Conservation (phyloP, 1,140 invertebrate genomes). For the Drosophila nigrodunni region DNA sequence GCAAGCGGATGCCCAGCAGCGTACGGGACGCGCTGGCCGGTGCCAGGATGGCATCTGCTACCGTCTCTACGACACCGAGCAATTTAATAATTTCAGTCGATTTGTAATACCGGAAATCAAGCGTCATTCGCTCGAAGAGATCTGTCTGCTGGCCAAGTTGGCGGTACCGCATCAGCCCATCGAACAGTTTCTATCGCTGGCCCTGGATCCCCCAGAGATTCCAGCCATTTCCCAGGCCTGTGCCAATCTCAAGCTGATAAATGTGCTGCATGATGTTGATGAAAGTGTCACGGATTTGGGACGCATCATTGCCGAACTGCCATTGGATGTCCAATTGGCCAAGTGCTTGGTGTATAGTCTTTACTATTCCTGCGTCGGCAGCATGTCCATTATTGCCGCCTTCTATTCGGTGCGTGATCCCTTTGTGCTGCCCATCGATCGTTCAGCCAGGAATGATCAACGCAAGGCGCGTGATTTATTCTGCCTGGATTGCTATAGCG, state of each 20-base stretch:
- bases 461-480: conserved; percentile 86
- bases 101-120: conserved; percentile 91
- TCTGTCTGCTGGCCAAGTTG: conserved; percentile 96
- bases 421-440: conserved; percentile 89
- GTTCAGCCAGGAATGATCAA: conserved; percentile 86
- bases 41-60: conserved; percentile 93
- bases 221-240: conserved; percentile 87
- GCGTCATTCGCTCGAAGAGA: conserved; percentile 91
- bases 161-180: conserved; percentile 87
- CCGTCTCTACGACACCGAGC: conserved; percentile 90
- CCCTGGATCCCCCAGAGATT: conserved; percentile 93
- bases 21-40: conserved; percentile 93
- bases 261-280: conserved; percentile 92
- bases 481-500: conserved; percentile 89
- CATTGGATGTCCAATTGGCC: conserved; percentile 86
- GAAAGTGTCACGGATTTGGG: conserved; percentile 94
- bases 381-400: conserved; percentile 96
- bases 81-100: conserved; percentile 88
- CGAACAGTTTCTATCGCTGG: conserved; percentile 73
- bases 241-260: conserved; percentile 91
- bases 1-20: conserved; percentile 90
- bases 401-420: conserved; percentile 94
- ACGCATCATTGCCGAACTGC: conserved; percentile 80
- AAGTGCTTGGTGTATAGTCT: conserved; percentile 96
- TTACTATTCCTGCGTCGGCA: conserved; percentile 96